Evolutionary conservation across 2,797 vertebrate species (phyloP), one percentile per base, ranked within the genome.

Genomic region (Adelosebastes latens): DNA sequence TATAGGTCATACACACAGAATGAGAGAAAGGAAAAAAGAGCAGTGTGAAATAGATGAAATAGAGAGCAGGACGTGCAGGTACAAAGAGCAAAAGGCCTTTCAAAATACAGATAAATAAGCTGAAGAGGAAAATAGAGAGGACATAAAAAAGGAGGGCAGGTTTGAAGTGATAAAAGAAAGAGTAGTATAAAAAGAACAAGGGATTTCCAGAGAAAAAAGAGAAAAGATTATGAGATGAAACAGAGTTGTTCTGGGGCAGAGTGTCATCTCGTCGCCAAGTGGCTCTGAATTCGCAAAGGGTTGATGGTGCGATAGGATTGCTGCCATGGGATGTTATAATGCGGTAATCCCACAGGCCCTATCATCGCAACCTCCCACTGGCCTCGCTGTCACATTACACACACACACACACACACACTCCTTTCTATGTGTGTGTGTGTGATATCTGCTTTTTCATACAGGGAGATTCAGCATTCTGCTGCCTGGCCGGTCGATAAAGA

Each of bases 321-420:
- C 46, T 12, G 25, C 80, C 24, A 29, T 65, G 73, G 78, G 81
- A 79, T 80, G 72, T 75, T 82, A 68, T 82, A 86, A 79, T 79
- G 82, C 60, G 13, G 22, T 86, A 86, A 87, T 89, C 89, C 88
- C 81, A 52, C 36, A 5, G 77, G 81, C 63, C 65, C 76, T 36
- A 75, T 88, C 84, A 79, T 79, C 53, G 3, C 81, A 82, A 80
- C 86, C 84, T 83, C 84, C 73, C 56, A 62, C 88, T 73, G 84
- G 73, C 80, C 86, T 62, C 34, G 18, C 79, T 88, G 75, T 91
- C 87, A 81, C 34, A 74, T 84, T 46, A 78, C 52, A 53, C n/a
- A n/a, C 25, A 27, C 25, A 82, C 76, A 60, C 76, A 74, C 64
- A 60, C 58, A 24, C 74, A 69, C 56, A 31, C 64, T 58, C 25